Percentiles rank a stretch among this genome's conserved stretches.
phyloP scores from a whole-genome alignment of 1,140 invertebrate species.

The Trichonephila inaurata region DNA sequence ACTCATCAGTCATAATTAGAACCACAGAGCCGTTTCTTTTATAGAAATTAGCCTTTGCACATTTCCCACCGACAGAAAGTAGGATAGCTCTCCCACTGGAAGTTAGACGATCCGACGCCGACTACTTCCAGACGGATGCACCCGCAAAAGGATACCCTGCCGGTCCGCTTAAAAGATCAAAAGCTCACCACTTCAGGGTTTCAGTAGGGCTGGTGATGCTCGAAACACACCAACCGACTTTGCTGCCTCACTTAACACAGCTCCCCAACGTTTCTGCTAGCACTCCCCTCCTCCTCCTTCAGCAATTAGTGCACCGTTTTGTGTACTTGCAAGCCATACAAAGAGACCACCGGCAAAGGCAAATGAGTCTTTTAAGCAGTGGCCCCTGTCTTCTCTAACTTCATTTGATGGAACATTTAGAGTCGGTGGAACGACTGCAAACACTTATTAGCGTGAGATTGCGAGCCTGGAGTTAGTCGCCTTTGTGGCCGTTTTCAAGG shows the following conservation, averaged over 20 bases:
- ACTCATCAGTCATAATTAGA: conserved; percentile 31
- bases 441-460: conserved; percentile 31
- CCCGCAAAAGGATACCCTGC: conserved; percentile 10
- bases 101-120: conserved; percentile 40
- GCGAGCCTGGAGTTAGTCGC: background rate
- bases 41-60: conserved; percentile 9
- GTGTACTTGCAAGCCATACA: conserved; percentile 22
- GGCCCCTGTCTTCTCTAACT: conserved; percentile 4
- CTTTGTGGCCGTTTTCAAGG: background rate
- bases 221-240: conserved; percentile 4
- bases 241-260: background rate
- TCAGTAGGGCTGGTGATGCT: background rate
- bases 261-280: background rate
- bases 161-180: conserved; percentile 28
- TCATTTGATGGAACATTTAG: conserved; percentile 31
- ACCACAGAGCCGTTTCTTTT: background rate
- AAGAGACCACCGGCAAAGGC: conserved; percentile 40
- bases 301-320: conserved; percentile 38
- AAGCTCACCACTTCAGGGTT: conserved; percentile 12
- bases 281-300: background rate
- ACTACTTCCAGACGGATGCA: conserved; percentile 38
- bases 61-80: background rate
- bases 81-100: background rate
- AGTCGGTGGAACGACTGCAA: background rate
- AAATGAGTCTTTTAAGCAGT: conserved; percentile 35